These are phyloP conservation scores for Lerema accius DNA, from an alignment of 1,140 invertebrate species.

Conservation along the genomic window DNA sequence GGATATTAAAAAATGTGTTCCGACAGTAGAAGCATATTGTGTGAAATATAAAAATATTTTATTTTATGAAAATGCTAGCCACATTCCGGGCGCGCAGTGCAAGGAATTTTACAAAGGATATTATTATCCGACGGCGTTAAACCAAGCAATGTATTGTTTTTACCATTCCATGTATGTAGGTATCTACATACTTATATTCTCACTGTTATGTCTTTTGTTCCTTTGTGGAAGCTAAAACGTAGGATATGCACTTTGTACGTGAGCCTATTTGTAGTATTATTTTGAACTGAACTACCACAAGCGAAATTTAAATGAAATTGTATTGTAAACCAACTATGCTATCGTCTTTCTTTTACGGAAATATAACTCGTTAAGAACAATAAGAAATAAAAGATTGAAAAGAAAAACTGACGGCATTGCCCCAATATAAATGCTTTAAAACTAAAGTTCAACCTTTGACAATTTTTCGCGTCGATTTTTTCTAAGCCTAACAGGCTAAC, in stretches of 20 bases:
- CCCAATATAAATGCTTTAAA: too few species aligned
- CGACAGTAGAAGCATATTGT: neutral
- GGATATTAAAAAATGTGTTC: neutral
- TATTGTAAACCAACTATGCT: too few species aligned
- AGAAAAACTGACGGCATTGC: too few species aligned
- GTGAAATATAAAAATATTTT: slow-evolving; percentile 25
- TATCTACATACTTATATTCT: slow-evolving; percentile 26
- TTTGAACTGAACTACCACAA: neutral
- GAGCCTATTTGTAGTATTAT: neutral
- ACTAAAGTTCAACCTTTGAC: too few species aligned
- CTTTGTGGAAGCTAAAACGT: slow-evolving; percentile 22
- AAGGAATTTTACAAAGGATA: slow-evolving; percentile 47
- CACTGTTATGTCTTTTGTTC: slow-evolving; percentile 24
- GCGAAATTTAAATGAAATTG: neutral
- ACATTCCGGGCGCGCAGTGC: slow-evolving; percentile 22
- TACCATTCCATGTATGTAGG: slow-evolving; percentile 25
- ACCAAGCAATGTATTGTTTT: slow-evolving; percentile 49
- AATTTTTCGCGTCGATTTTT: too few species aligned
- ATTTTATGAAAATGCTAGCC: slow-evolving; percentile 24
- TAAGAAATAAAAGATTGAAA: too few species aligned
- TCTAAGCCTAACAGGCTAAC: too few species aligned
- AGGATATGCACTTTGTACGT: neutral
- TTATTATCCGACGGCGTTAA: slow-evolving; percentile 45
- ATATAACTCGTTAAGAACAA: too few species aligned
- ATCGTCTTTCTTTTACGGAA: too few species aligned